These are phyloP conservation scores for Hormaphis cornu DNA, from an alignment of 1,140 invertebrate species.

Conservation along the genomic window DNA sequence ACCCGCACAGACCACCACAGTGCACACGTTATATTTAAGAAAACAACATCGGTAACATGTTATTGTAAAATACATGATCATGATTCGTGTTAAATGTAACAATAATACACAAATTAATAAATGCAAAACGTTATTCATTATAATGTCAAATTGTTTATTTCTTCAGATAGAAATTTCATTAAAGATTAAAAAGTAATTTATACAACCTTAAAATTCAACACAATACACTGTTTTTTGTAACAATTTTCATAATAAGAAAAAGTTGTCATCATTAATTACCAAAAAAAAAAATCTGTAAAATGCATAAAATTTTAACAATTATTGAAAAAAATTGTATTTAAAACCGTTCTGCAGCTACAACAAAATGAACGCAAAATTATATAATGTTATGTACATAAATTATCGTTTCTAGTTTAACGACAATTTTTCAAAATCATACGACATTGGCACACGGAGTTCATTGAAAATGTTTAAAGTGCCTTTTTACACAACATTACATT, in stretches of 20 bases:
- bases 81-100: too few species aligned
- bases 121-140: too few species aligned
- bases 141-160: constrained; percentile 16
- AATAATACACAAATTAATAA: too few species aligned
- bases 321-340: background rate
- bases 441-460: constrained; percentile 6
- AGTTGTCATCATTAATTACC: background rate
- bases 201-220: too few species aligned
- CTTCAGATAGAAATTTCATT: background rate
- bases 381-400: too few species aligned
- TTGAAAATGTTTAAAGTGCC: constrained; percentile 14
- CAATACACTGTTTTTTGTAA: too few species aligned
- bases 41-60: too few species aligned
- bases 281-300: background rate
- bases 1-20: too few species aligned
- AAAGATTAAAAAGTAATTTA: background rate
- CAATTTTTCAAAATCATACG: background rate
- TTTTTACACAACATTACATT: background rate
- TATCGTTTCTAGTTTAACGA: constrained; percentile 1
- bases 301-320: too few species aligned
- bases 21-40: too few species aligned
- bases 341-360: constrained; percentile 13
- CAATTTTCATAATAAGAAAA: constrained; percentile 4
- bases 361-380: constrained; percentile 3
- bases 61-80: too few species aligned